These are phyloP conservation scores for Siniperca scherzeri DNA, from an alignment of 2,797 vertebrate genomes.

Conservation along the genomic window DNA sequence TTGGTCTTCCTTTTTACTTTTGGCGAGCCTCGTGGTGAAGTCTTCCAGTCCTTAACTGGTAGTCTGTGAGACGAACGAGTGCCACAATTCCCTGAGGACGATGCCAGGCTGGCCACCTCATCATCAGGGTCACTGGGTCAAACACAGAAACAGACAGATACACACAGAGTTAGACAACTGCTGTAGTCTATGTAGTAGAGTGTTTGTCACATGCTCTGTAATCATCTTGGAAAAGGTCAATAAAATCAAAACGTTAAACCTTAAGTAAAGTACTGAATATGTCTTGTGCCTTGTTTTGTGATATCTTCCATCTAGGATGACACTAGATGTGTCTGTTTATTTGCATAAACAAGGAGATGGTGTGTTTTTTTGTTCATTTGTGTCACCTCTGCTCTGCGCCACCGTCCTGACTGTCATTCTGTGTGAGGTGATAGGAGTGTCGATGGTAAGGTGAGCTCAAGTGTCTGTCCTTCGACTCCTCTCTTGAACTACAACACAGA, in stretches of 20 bases:
- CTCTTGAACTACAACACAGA: slow-evolving; percentile 87
- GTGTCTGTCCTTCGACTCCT: slow-evolving; percentile 93
- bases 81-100: slow-evolving; percentile 90
- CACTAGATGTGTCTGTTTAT: not conserved
- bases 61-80: slow-evolving; percentile 90
- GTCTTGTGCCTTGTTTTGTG: not conserved
- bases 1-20: slow-evolving; percentile 93
- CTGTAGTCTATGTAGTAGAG: not conserved
- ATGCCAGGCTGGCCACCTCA: slow-evolving; percentile 93
- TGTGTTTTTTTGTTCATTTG: not conserved
- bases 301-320: not conserved
- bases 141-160: slow-evolving; percentile 19
- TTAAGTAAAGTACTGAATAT: not conserved
- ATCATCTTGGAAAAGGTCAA: not conserved
- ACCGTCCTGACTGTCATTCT: slow-evolving; percentile 94
- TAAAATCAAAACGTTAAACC: not conserved
- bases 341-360: not conserved
- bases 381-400: slow-evolving; percentile 94
- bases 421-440: slow-evolving; percentile 91
- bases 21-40: slow-evolving; percentile 92
- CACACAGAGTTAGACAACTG: not conserved
- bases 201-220: not conserved
- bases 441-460: slow-evolving; percentile 92
- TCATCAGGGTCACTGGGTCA: slow-evolving; percentile 93
- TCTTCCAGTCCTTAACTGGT: slow-evolving; percentile 96